A percentile compares a stretch with the other conserved stretches of the same genome.
These are phyloP conservation scores for Lutjanus campechanus DNA, from an alignment of 2,797 vertebrate genomes.

Conservation along the genomic window DNA sequence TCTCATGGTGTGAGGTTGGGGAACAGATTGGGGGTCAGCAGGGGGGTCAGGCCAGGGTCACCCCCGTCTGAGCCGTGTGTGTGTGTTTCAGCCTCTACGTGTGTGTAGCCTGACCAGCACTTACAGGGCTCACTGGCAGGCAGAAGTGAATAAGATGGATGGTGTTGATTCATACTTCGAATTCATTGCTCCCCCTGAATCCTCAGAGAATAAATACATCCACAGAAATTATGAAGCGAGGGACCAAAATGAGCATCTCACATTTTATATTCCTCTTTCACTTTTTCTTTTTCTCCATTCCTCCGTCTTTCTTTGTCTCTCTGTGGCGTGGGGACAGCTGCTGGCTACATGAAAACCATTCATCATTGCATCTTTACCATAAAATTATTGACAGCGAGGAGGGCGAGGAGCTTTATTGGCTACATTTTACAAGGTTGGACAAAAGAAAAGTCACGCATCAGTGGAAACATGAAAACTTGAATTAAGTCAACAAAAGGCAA, in stretches of 20 bases:
- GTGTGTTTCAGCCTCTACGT: conserved; percentile 1
- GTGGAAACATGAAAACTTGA: conserved; percentile 49
- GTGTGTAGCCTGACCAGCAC: conserved; percentile 68
- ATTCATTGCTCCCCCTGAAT: conserved; percentile 81
- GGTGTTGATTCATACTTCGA: conserved; percentile 84
- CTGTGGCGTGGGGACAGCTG: conserved; percentile 69
- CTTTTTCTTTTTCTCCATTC: conserved; percentile 46
- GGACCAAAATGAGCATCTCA: conserved; percentile 79
- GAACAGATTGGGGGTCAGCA: conserved; percentile 90
- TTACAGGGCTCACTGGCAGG: conserved; percentile 73
- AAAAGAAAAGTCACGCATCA: conserved; percentile 56
- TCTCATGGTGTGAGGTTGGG: conserved; percentile 85
- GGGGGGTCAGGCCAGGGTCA: conserved; percentile 88
- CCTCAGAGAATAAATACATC: conserved; percentile 81
- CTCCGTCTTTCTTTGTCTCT: conserved; percentile 43
- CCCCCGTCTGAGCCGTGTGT: conserved; percentile 81
- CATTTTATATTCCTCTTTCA: conserved; percentile 77
- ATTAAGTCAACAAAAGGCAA: conserved; percentile 29
- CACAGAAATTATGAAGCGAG: conserved; percentile 79
- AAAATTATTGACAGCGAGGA: conserved; percentile 77
- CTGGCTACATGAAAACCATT: conserved; percentile 82
- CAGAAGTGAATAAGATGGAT: conserved; percentile 86
- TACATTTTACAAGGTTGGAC: conserved; percentile 62
- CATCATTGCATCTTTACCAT: conserved; percentile 82
- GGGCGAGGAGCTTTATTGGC: conserved; percentile 66